phyloP scores from a whole-genome alignment of 2,113 vertebrate species.

The Tautogolabrus adspersus region DNA sequence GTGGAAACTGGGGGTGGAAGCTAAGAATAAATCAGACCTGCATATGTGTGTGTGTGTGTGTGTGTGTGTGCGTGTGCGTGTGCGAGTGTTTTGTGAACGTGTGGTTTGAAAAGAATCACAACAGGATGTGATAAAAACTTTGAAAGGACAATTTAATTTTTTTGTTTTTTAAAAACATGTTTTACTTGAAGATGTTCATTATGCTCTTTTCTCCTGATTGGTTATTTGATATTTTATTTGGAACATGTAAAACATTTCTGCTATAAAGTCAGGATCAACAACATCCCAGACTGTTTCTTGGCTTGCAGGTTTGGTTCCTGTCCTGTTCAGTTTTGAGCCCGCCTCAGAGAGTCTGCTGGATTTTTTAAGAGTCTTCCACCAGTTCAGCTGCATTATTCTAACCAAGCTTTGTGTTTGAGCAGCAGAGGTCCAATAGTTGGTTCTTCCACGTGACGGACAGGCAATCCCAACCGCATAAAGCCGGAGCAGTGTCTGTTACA shows the following conservation, averaged over 20 bases:
- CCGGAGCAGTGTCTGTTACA: slow-evolving; percentile 25
- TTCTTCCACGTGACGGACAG: slow-evolving; percentile 2
- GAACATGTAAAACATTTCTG: slow-evolving; percentile 28
- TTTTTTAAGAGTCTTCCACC: background rate
- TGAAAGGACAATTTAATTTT: slow-evolving; percentile 41
- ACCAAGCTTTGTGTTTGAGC: slow-evolving; percentile 52
- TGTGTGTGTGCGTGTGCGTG: slow-evolving; percentile 18
- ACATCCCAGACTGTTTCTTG: background rate
- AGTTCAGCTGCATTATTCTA: slow-evolving; percentile 51
- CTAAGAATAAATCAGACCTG: slow-evolving; percentile 66
- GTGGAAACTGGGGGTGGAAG: slow-evolving; percentile 70
- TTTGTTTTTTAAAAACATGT: slow-evolving; percentile 45
- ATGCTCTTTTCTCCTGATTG: background rate
- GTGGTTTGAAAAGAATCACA: slow-evolving; percentile 38
- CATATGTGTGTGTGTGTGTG: slow-evolving; percentile 17
- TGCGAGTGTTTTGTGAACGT: slow-evolving; percentile 13
- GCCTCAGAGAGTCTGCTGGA: background rate
- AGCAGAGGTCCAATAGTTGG: slow-evolving; percentile 31
- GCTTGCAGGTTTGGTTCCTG: slow-evolving; percentile 18
- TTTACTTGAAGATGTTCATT: slow-evolving; percentile 27
- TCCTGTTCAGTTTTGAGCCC: background rate
- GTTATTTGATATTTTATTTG: slow-evolving; percentile 37
- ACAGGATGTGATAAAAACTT: slow-evolving; percentile 46
- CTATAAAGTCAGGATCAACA: slow-evolving; percentile 24
- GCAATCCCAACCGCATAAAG: slow-evolving; percentile 40